Base-by-base conservation (phyloP, 1,140 invertebrate genomes). In the Stegodyphus mimosarum region DNA sequence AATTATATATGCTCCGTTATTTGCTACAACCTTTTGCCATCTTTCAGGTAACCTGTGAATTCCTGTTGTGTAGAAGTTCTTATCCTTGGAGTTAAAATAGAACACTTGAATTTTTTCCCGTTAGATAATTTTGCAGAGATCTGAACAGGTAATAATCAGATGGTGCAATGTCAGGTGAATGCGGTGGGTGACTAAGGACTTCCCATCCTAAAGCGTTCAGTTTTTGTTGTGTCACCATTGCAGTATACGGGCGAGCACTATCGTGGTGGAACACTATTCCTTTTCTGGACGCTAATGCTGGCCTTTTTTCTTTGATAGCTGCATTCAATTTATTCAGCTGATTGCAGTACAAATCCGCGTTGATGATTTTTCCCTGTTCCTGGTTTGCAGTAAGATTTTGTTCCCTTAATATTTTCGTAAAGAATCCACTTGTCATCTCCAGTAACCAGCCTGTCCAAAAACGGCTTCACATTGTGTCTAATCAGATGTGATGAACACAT, bases 161-260 rank as follows among this genome's bases (percentile, higher is more conserved):
- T 33, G 90, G 88, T 15, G 90, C 88, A 53, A 90, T 81, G 83
- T 91, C 89, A 18, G 55, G 55, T 60, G 15, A 60, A 60, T 60
- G 5, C 55, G 15, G 55, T 1, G 55, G 55, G 55, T 67, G 64
- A 67, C 64, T 67, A 67, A 67, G 64, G 64, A 67, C 6, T n/a
- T 67, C 64, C 64, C 64, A 67, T 67, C 11, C 64, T 67, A 67
- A 67, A 2, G 71, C 49, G 52, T 73, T 73, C 71, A 73, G 71
- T 73, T 73, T 73, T 73, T 73, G 71, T 73, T 4, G 71, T 52
- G 71, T 73, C 71, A 73, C 50, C 71, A 73, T 52, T 73, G 71
- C 71, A 73, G 71, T 73, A 73, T 73, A 49, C 71, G 13, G 71
- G 10, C 71, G 71, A 73, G 71, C 71, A 73, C 52, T n/a, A n/a